phyloP scores from a whole-genome alignment of 92 coral and sea anemone genomes.

The Epizoanthus ramosus region DNA sequence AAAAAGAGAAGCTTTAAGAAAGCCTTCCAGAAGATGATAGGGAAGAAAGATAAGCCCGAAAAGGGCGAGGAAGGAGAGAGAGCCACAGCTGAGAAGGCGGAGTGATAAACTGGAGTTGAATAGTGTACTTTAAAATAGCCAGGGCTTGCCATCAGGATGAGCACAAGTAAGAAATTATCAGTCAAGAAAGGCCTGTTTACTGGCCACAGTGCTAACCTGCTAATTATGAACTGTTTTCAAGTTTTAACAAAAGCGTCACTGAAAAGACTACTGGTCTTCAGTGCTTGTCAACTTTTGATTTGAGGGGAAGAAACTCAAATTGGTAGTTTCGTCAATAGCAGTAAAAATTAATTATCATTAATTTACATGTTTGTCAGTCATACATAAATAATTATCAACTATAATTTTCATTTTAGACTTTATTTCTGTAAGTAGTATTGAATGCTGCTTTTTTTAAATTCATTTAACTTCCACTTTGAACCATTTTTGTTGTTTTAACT shows the following conservation, averaged over 20 bases:
- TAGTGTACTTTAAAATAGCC: slow-evolving; percentile 11
- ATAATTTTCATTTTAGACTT: neutral
- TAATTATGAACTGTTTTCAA: slow-evolving; percentile 15
- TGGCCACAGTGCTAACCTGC: slow-evolving; percentile 21
- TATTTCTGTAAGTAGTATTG: slow-evolving; percentile 2
- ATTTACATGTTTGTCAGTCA: neutral
- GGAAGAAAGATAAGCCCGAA: slow-evolving; percentile 32
- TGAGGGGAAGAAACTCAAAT: neutral
- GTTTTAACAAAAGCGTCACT: neutral
- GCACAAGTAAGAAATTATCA: neutral
- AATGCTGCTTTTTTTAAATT: slow-evolving; percentile 2
- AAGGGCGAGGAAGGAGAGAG: slow-evolving; percentile 37
- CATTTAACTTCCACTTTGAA: neutral
- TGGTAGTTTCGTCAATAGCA: neutral
- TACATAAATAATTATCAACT: neutral
- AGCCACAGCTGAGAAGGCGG: slow-evolving; percentile 14
- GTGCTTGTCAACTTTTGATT: slow-evolving; percentile 11
- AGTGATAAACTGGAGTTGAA: slow-evolving; percentile 1
- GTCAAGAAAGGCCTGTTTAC: neutral
- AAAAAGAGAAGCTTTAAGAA: slow-evolving; percentile 33
- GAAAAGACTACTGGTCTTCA: neutral
- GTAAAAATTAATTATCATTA: neutral
- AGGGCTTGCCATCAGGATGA: slow-evolving; percentile 15
- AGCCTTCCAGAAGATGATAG: slow-evolving; percentile 26
- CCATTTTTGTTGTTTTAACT: neutral